A percentile compares a stretch with the other conserved stretches of the same genome.
These are phyloP conservation scores for Aromia moschata DNA, from an alignment of 2,888 invertebrate species.

Conservation along the genomic window DNA sequence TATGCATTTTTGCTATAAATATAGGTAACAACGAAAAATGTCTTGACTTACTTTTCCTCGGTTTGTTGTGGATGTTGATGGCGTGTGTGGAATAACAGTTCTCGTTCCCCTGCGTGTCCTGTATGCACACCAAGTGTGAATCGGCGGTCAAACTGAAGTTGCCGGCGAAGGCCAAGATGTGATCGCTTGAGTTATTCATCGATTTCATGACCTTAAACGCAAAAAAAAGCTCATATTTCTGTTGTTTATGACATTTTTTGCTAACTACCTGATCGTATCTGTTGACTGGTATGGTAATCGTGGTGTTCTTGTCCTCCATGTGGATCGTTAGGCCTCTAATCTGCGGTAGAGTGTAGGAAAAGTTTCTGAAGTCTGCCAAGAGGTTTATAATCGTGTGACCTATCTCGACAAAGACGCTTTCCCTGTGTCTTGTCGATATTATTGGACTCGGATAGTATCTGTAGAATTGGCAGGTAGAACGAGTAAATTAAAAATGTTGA, in stretches of 20 bases:
- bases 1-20: background rate
- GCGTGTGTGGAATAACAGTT: conserved; percentile 87
- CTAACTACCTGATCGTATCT: conserved; percentile 72
- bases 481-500: too few relatives aligned
- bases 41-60: conserved; percentile 71
- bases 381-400: conserved; percentile 90
- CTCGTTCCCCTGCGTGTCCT: conserved; percentile 73
- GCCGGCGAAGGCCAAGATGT: conserved; percentile 84
- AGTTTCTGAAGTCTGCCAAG: conserved; percentile 85
- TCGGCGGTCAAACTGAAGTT: conserved; percentile 83
- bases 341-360: conserved; percentile 79
- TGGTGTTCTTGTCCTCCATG: conserved; percentile 83
- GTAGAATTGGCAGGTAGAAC: too few relatives aligned
- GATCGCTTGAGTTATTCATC: conserved; percentile 81
- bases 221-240: too few relatives aligned
- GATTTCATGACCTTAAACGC: conserved; percentile 81
- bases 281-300: conserved; percentile 79
- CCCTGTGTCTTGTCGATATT: conserved; percentile 78
- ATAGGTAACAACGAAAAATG: background rate
- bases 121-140: conserved; percentile 88
- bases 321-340: conserved; percentile 82
- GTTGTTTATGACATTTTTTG: too few relatives aligned
- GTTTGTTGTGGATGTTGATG: conserved; percentile 85
- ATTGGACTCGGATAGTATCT: conserved; percentile 84
- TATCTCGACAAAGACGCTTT: conserved; percentile 84